Percentiles rank a stretch among this genome's conserved stretches.
These are phyloP conservation scores for Drosophila mulleri DNA, from an alignment of 2,888 invertebrate species.

Conservation along the genomic window DNA sequence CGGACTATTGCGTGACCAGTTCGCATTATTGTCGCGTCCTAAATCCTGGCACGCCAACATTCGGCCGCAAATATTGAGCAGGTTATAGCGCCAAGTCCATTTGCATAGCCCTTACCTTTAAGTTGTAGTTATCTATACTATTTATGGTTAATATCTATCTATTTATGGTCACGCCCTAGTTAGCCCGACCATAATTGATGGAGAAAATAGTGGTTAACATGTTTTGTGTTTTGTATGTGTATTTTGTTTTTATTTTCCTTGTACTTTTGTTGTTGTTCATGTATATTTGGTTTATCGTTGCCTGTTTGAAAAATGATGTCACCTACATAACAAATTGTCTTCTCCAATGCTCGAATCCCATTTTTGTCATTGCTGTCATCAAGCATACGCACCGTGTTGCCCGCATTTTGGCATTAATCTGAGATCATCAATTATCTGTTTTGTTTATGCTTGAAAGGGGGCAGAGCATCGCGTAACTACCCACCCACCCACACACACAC, in stretches of 20 bases:
- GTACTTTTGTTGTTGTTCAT: constrained; percentile 37
- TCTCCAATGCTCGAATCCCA: constrained; percentile 15
- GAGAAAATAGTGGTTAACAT: constrained; percentile 38
- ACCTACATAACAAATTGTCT: constrained; percentile 28
- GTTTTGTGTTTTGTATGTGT: constrained; percentile 27
- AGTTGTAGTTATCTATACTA: constrained; percentile 32
- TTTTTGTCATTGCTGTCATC: constrained; percentile 41
- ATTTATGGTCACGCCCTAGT: constrained; percentile 48
- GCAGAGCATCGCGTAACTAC: not conserved
- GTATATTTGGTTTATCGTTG: constrained; percentile 42
- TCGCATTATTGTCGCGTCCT: constrained; percentile 85
- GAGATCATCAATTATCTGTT: constrained; percentile 64
- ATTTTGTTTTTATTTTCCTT: constrained; percentile 7
- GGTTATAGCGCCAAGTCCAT: constrained; percentile 45
- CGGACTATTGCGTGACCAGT: constrained; percentile 85
- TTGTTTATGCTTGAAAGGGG: constrained; percentile 33
- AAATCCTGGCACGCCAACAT: constrained; percentile 84
- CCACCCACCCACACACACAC: not conserved
- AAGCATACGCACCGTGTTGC: constrained; percentile 50
- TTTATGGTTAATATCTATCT: constrained; percentile 49
- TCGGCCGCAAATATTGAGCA: constrained; percentile 84
- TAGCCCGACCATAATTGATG: constrained; percentile 59
- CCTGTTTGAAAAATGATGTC: constrained; percentile 64
- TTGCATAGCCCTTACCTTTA: constrained; percentile 50
- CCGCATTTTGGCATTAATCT: constrained; percentile 17